These are phyloP conservation scores for Subanguina moxae DNA, from an alignment of 1,140 invertebrate genomes.

Conservation along the genomic window DNA sequence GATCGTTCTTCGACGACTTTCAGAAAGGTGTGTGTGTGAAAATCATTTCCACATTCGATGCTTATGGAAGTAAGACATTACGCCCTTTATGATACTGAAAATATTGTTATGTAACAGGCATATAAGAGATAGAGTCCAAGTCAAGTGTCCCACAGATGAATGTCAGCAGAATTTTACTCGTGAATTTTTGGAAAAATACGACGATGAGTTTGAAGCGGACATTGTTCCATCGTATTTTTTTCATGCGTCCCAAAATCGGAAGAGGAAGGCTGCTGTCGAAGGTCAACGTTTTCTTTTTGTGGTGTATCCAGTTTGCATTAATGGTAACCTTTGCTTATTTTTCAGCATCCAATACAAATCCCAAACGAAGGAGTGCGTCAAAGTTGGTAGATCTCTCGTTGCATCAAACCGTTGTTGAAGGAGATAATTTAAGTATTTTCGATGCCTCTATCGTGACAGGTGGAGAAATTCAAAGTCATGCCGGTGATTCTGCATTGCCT, in stretches of 20 bases:
- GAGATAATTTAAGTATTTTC: background rate
- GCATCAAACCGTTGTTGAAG: background rate
- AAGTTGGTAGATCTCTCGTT: too few relatives aligned
- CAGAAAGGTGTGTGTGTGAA: slow-evolving; percentile 10
- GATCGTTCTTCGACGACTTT: slow-evolving; percentile 18
- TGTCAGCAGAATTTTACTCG: slow-evolving; percentile 6
- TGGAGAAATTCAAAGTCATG: background rate
- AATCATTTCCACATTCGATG: slow-evolving; percentile 12
- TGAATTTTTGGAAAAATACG: slow-evolving; percentile 12
- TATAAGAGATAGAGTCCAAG: background rate
- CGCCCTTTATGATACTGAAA: background rate
- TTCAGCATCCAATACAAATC: too few relatives aligned
- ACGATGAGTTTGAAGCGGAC: slow-evolving; percentile 15
- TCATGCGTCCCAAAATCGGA: background rate
- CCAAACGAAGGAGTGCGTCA: too few relatives aligned
- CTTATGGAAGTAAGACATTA: slow-evolving; percentile 11
- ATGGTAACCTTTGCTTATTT: too few relatives aligned
- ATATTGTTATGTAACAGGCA: background rate
- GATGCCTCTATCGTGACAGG: background rate
- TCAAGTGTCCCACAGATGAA: background rate
- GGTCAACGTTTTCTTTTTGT: background rate
- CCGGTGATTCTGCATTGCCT: too few relatives aligned
- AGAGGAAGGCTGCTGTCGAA: background rate
- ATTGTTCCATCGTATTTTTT: slow-evolving; percentile 2
- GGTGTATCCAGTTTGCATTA: background rate